Base-by-base conservation (phyloP, 2,888 invertebrate genomes). In the Drosophila atripex region DNA sequence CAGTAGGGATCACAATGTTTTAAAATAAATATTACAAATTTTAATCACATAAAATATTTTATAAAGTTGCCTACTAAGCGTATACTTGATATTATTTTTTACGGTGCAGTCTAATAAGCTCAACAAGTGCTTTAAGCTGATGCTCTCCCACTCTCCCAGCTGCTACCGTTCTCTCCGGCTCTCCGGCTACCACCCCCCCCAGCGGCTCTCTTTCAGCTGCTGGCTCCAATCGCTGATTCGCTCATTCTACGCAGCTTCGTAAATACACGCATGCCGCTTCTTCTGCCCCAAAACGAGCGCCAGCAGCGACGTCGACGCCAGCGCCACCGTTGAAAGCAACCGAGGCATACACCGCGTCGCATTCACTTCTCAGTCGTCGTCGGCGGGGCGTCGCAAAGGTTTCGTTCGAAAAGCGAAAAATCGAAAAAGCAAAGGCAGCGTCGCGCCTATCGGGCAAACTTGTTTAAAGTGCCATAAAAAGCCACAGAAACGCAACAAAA, bases 221-320 rank as follows among this genome's bases (percentile, higher is more conserved):
- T 30, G 39, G 70, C 72, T 64, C 77, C 87, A 80, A 76, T 75
- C 52, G 65, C 12, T 47, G 51, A 30, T 12, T 86, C 21, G 32
- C 64, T 8, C 80, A 76, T 82, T 80, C 45, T 59, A 75, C 73
- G 75, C 72, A 83, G 86, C 84, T 82, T 86, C 82, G 80, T 86
- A 86, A 86, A 82, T 86, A 86, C 77, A 74, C 80, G 86, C 86
- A 86, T 63, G 86, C 84, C 71, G 60, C 76, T 60, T 55, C 66
- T 49, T 47, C 38, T 41, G 35, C 54, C 41, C 35, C 28, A 43
- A 23, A 16, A 50, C 5, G 35, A 18, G 25, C 25, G 25, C 45
- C 59, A 38, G 35, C 45, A 30, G 16, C n/a, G 23, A 28, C 6
- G 41, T 30, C 46, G 30, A 16, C 51, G 50, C 8, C 28, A 56